Evolutionary conservation across 2,113 vertebrate species (phyloP).

Genomic region (Plectropomus leopardus): DNA sequence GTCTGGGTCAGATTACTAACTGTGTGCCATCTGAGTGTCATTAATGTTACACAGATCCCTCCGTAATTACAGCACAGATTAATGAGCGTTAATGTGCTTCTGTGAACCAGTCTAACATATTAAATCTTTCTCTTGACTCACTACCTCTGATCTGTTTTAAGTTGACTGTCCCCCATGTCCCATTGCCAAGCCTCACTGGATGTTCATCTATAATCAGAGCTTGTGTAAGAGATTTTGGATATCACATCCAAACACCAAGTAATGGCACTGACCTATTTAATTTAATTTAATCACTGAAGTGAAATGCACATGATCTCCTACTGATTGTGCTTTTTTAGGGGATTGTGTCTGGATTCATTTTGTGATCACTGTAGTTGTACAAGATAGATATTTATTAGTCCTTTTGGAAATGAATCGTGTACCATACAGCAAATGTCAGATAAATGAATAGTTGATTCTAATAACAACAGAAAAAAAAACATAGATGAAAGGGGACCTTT

Average conservation of each 20-base stretch:
- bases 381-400: too few relatives aligned
- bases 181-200: constrained; percentile 8
- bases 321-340: not conserved
- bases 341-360: not conserved
- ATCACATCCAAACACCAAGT: constrained; percentile 44
- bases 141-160: constrained; percentile 38
- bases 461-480: too few relatives aligned
- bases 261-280: constrained; percentile 44
- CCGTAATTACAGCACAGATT: constrained; percentile 64
- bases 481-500: too few relatives aligned
- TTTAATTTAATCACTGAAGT: constrained; percentile 13
- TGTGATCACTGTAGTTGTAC: constrained; percentile 1
- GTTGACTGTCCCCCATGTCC: not conserved
- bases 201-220: constrained; percentile 41
- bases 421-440: too few relatives aligned
- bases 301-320: not conserved
- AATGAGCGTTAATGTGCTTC: constrained; percentile 55
- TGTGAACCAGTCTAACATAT: constrained; percentile 38
- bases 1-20: constrained; percentile 33
- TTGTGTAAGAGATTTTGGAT: constrained; percentile 44
- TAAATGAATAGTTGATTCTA: too few relatives aligned
- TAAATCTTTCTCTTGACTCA: constrained; percentile 41
- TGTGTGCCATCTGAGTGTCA: constrained; percentile 26
- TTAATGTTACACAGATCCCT: constrained; percentile 37
- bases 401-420: too few relatives aligned